A percentile compares a stretch with the other conserved stretches of the same genome.
phyloP scores from a whole-genome alignment of 2,797 vertebrate species.

The Notoglanidium macrostoma region DNA sequence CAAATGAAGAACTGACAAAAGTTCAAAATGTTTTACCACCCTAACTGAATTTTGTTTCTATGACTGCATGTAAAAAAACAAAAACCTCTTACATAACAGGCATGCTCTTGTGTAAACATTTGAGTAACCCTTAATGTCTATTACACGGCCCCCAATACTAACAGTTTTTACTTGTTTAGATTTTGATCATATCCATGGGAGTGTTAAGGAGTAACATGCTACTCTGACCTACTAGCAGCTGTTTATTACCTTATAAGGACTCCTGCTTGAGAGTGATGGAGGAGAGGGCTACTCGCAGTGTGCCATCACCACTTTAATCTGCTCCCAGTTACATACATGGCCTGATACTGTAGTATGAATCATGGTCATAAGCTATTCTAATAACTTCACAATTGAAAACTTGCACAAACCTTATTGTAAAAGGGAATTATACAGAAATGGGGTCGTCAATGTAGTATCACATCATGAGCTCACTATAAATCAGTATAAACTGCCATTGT shows the following conservation, averaged over 20 bases:
- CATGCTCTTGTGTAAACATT: slow-evolving; percentile 30
- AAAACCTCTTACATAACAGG: slow-evolving; percentile 20
- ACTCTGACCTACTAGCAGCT: slow-evolving; percentile 61
- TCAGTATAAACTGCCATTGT: background rate
- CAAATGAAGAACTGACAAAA: background rate
- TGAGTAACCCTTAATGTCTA: slow-evolving; percentile 8
- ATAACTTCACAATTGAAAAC: background rate
- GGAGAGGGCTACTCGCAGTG: slow-evolving; percentile 26
- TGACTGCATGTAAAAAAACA: background rate
- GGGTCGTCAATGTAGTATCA: background rate
- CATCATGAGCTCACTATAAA: slow-evolving; percentile 6
- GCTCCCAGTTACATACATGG: background rate
- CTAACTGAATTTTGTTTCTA: slow-evolving; percentile 7
- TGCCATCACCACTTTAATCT: slow-evolving; percentile 29
- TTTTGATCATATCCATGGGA: slow-evolving; percentile 59
- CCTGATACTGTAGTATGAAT: background rate
- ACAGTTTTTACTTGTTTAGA: slow-evolving; percentile 52
- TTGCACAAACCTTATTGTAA: background rate
- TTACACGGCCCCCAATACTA: slow-evolving; percentile 14
- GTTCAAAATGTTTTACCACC: background rate
- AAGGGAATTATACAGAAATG: background rate
- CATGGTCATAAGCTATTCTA: background rate
- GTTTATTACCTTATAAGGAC: slow-evolving; percentile 82
- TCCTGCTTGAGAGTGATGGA: slow-evolving; percentile 64
- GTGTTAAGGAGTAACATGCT: slow-evolving; percentile 70